These are phyloP conservation scores for Ypsolopha scabrella DNA, from an alignment of 2,888 invertebrate species.

Conservation along the genomic window DNA sequence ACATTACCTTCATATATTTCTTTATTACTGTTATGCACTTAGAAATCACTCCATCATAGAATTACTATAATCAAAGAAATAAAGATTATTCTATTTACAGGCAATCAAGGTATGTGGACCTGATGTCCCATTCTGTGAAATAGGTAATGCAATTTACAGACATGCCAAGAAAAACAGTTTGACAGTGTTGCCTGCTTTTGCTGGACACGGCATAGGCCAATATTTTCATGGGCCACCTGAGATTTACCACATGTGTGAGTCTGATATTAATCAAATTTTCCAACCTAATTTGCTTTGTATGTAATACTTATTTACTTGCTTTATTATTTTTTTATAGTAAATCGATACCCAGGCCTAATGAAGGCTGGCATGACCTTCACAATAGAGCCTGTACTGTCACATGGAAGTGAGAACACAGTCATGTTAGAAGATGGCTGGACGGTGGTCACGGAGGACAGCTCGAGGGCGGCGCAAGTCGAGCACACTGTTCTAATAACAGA, in stretches of 20 bases:
- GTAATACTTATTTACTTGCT: neutral
- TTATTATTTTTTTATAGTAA: slow-evolving; percentile 55
- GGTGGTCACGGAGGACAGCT: slow-evolving; percentile 82
- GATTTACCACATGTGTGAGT: slow-evolving; percentile 85
- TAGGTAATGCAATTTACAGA: slow-evolving; percentile 75
- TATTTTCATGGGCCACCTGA: slow-evolving; percentile 96
- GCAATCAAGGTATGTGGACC: slow-evolving; percentile 74
- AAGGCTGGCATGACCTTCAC: slow-evolving; percentile 94
- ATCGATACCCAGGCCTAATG: slow-evolving; percentile 79
- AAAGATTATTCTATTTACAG: slow-evolving; percentile 19
- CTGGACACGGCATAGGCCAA: slow-evolving; percentile 93
- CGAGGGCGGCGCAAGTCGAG: slow-evolving; percentile 91
- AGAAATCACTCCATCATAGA: too few species aligned
- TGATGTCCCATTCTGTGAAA: slow-evolving; percentile 66
- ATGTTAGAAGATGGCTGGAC: slow-evolving; percentile 94
- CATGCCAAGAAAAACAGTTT: slow-evolving; percentile 74
- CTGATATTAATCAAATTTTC: neutral
- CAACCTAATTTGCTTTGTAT: too few species aligned
- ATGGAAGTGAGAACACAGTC: slow-evolving; percentile 76
- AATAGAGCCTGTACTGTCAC: slow-evolving; percentile 89
- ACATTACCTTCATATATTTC: too few species aligned
- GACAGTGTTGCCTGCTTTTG: slow-evolving; percentile 81
- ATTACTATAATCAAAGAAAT: neutral
- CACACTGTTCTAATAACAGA: slow-evolving; percentile 91
- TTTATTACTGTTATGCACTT: too few species aligned